phyloP scores from a whole-genome alignment of 30 jellyfish, hydroid and myxozoan genomes.

The Rhopilema esculentum region DNA sequence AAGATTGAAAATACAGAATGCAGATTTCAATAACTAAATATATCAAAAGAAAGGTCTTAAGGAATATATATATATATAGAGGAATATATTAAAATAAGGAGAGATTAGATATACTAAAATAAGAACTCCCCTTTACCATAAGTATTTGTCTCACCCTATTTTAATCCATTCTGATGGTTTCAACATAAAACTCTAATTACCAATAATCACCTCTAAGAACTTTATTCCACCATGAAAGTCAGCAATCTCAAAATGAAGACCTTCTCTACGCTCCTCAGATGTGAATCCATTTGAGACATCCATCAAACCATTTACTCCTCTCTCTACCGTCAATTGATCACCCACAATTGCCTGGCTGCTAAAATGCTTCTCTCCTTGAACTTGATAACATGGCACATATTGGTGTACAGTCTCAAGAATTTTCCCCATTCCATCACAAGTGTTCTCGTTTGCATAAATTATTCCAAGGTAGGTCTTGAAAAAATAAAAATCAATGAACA shows the following conservation, averaged over 20 bases:
- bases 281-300: constrained; percentile 35
- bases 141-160: neutral
- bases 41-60: neutral
- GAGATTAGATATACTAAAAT: neutral
- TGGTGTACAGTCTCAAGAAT: neutral
- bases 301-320: constrained; percentile 47
- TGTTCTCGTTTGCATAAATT: neutral
- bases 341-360: constrained; percentile 13
- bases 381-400: neutral
- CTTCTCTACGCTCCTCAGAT: constrained; percentile 47
- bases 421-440: neutral
- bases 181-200: neutral
- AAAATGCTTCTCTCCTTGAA: neutral
- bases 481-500: neutral
- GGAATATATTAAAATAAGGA: too few species aligned
- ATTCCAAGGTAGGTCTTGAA: neutral
- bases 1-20: neutral
- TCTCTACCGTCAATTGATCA: constrained; percentile 13
- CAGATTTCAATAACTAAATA: neutral
- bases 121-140: neutral
- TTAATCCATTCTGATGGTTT: neutral
- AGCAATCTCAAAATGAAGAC: constrained; percentile 27
- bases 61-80: neutral
- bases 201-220: constrained; percentile 25
- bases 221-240: constrained; percentile 32